Percentiles rank a stretch among this genome's conserved stretches.
These are phyloP conservation scores for Trachops cirrhosus DNA, from an alignment of 2,797 vertebrate genomes.

Conservation along the genomic window DNA sequence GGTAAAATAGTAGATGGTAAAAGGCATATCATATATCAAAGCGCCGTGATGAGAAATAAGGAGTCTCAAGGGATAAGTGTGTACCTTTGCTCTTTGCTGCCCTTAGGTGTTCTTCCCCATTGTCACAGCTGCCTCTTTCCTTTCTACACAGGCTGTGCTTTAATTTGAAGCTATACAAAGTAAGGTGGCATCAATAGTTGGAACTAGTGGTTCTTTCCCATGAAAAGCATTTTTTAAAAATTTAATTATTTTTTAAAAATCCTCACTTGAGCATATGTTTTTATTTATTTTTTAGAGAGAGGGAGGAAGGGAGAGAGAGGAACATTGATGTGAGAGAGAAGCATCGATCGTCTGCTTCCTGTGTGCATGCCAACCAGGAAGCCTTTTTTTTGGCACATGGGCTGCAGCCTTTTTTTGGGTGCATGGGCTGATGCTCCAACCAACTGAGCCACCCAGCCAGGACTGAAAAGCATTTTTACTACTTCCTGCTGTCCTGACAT, in stretches of 20 bases:
- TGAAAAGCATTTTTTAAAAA: neutral
- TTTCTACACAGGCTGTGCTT: constrained; percentile 36
- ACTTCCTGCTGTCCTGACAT: neutral
- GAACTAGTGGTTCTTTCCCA: neutral
- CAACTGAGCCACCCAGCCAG: neutral
- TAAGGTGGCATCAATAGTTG: neutral
- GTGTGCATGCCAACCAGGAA: neutral
- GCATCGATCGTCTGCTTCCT: neutral
- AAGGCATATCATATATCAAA: neutral
- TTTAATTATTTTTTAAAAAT: neutral
- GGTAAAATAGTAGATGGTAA: neutral
- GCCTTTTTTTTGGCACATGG: neutral
- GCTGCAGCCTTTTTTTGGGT: neutral
- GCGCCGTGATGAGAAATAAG: constrained; percentile 9
- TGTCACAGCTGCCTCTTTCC: neutral
- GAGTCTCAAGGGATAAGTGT: neutral
- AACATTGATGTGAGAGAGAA: too few relatives aligned
- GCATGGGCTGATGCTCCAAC: neutral
- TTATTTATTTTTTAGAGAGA: neutral
- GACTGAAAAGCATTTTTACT: neutral
- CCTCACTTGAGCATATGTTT: neutral
- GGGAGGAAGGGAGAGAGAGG: too few relatives aligned
- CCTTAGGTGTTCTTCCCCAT: constrained; percentile 47
- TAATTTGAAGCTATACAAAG: neutral
- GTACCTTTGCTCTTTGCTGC: constrained; percentile 32